phyloP scores from a whole-genome alignment of 2,113 vertebrate genomes.

The Trogon surrucura region DNA sequence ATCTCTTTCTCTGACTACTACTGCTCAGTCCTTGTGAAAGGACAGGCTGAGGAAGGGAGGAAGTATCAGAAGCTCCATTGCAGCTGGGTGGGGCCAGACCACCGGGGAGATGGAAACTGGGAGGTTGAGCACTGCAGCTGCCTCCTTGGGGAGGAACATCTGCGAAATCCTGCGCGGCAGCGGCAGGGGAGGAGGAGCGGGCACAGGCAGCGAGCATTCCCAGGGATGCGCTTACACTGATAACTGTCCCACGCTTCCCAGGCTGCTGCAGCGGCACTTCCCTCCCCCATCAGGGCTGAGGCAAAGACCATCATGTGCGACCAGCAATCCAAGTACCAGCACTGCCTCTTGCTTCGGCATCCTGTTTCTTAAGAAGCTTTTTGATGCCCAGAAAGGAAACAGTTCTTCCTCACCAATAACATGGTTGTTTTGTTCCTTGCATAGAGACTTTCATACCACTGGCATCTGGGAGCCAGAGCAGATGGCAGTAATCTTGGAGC shows the following conservation, averaged over 20 bases:
- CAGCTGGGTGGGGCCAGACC: constrained; percentile 28
- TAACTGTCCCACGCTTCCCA: constrained; percentile 18
- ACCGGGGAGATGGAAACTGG: constrained; percentile 18
- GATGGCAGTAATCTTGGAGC: neutral
- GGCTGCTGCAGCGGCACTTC: neutral
- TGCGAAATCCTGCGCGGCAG: neutral
- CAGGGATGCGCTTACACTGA: constrained; percentile 21
- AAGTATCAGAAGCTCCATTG: constrained; percentile 40
- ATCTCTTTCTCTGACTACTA: neutral
- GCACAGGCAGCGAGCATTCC: neutral
- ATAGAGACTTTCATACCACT: neutral
- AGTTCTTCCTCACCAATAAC: neutral
- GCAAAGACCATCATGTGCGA: neutral
- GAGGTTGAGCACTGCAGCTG: constrained; percentile 44
- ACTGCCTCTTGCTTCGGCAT: neutral
- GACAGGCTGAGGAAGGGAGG: neutral
- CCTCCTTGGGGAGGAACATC: constrained; percentile 59
- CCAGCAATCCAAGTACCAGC: neutral
- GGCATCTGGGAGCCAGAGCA: neutral
- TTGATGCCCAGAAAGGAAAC: neutral
- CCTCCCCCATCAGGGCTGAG: neutral
- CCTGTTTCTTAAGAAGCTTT: neutral
- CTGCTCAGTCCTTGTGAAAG: neutral
- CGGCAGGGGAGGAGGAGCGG: constrained; percentile 31
- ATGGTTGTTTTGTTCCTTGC: neutral